These are phyloP conservation scores for Enteromius argenteus DNA, from an alignment of 2,797 vertebrate species.

Conservation along the genomic window DNA sequence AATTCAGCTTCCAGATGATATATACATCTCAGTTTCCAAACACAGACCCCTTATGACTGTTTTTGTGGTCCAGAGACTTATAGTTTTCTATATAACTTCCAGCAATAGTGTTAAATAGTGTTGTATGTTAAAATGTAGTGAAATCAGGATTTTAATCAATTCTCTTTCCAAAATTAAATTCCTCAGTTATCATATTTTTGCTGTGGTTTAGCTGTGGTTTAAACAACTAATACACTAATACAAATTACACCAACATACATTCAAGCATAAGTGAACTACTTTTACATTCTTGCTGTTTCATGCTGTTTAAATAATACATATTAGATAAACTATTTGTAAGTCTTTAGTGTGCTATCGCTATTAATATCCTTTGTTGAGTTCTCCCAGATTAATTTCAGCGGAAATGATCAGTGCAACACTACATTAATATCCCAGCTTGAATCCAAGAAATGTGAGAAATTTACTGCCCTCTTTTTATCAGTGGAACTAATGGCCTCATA, in stretches of 20 bases:
- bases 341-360: conserved; percentile 15
- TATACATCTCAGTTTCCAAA: neutral
- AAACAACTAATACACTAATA: neutral
- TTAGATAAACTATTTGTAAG: conserved; percentile 55
- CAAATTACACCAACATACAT: neutral
- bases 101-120: no score
- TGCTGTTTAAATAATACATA: neutral
- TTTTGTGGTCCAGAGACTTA: neutral
- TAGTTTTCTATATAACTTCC: neutral
- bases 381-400: conserved; percentile 47
- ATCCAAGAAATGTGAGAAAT: conserved; percentile 46
- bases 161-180: neutral
- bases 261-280: neutral
- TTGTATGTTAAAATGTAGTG: neutral
- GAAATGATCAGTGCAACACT: conserved; percentile 45
- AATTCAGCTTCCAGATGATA: neutral
- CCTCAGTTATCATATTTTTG: neutral
- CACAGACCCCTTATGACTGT: neutral
- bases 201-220: neutral
- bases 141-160: neutral
- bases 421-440: conserved; percentile 57
- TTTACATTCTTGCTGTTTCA: neutral
- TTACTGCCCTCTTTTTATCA: conserved; percentile 49
- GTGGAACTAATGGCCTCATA: conserved; percentile 56
- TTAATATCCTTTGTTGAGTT: conserved; percentile 7